Evolutionary conservation across 2,797 vertebrate genomes (phyloP).

Genomic region (Loris lydekkerianus): DNA sequence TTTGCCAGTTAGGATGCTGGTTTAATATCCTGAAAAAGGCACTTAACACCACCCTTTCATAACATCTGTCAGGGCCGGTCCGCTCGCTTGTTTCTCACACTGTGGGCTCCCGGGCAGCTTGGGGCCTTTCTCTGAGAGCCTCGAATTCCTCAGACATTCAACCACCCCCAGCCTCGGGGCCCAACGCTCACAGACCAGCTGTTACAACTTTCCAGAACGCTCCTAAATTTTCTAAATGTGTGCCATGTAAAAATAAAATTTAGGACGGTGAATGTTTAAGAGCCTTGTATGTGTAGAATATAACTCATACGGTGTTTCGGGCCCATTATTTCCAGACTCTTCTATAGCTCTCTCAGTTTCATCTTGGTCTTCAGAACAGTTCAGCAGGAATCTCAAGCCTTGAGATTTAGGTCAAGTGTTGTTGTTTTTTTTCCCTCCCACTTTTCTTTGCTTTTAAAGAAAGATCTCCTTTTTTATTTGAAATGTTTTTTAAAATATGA

Average conservation of each 20-base stretch:
- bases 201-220: conserved; percentile 87
- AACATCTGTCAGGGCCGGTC: conserved; percentile 87
- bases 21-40: conserved; percentile 92
- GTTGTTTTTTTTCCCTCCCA: neutral
- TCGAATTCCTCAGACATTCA: conserved; percentile 82
- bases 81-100: conserved; percentile 83
- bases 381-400: conserved; percentile 74
- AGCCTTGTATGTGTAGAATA: conserved; percentile 77
- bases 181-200: conserved; percentile 85
- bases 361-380: conserved; percentile 31
- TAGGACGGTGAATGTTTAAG: conserved; percentile 73
- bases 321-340: conserved; percentile 83
- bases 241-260: conserved; percentile 89
- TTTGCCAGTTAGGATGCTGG: conserved; percentile 89
- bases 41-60: conserved; percentile 88
- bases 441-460: neutral
- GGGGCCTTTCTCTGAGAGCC: conserved; percentile 79
- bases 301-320: conserved; percentile 81
- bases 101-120: conserved; percentile 77
- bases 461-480: neutral
- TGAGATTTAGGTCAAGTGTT: conserved; percentile 35
- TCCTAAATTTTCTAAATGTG: conserved; percentile 89
- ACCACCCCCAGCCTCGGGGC: conserved; percentile 38
- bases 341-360: conserved; percentile 77
- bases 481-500: neutral